A percentile compares a stretch with the other conserved stretches of the same genome.
Conservation (phyloP, 1,140 invertebrate genomes). For the Mizuhopecten yessoensis region DNA sequence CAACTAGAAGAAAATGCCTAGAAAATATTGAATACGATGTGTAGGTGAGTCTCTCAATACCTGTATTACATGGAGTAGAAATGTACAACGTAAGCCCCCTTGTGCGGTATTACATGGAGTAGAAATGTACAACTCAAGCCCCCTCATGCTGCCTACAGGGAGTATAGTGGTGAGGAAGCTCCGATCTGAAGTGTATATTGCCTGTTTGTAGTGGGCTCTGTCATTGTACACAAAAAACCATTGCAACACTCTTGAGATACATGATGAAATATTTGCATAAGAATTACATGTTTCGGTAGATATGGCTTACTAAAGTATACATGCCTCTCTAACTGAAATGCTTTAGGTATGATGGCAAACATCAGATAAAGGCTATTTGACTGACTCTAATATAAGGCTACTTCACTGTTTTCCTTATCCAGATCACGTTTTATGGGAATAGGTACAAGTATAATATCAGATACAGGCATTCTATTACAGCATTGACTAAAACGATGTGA, state of each 20-base stretch:
- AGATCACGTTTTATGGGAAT: neutral
- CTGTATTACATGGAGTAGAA: no score
- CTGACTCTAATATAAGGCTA: neutral
- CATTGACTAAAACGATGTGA: neutral
- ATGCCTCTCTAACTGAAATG: no score
- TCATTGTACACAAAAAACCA: neutral
- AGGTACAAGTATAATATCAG: neutral
- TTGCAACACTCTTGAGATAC: neutral
- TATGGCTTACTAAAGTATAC: neutral
- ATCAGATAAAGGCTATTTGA: neutral
- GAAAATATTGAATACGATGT: no score
- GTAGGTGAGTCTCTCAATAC: no score
- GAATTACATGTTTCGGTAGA: neutral
- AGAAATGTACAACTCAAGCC: no score
- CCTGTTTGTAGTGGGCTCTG: no score
- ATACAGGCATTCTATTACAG: slow-evolving; percentile 10
- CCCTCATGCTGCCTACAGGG: no score
- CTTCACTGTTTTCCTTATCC: neutral
- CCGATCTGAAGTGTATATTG: no score
- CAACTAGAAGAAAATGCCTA: neutral
- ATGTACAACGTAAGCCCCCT: no score
- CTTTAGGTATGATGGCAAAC: neutral
- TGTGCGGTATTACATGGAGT: no score
- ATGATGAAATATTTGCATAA: slow-evolving; percentile 14
- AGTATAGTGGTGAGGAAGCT: no score